A percentile compares a stretch with the other conserved stretches of the same genome.
phyloP scores from a whole-genome alignment of 2,888 invertebrate genomes.

The Drosophila quasianomalipes region DNA sequence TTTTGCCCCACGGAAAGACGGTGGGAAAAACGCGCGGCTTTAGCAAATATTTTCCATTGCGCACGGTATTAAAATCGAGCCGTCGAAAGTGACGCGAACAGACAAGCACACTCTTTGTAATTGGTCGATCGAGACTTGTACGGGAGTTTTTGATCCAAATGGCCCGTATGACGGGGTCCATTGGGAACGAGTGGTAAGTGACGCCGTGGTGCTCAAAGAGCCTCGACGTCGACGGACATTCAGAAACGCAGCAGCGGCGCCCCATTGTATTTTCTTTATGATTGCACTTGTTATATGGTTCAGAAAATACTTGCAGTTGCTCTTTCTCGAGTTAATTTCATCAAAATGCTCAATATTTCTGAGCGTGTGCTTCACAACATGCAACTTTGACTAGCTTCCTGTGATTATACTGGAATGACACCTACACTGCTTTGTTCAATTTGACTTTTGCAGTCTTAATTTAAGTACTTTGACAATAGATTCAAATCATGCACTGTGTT shows the following conservation, averaged over 20 bases:
- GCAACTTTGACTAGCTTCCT: conserved; percentile 24
- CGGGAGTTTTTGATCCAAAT: conserved; percentile 89
- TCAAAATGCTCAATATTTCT: conserved; percentile 28
- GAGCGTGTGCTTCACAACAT: neutral
- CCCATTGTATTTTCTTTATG: conserved; percentile 75
- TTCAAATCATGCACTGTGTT: neutral
- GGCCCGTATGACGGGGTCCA: conserved; percentile 87
- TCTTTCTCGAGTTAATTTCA: conserved; percentile 22
- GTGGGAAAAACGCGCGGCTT: conserved; percentile 90
- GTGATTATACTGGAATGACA: conserved; percentile 19
- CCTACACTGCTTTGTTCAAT: neutral
- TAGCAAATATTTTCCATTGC: conserved; percentile 89
- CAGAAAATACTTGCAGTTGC: conserved; percentile 2
- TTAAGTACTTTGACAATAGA: neutral
- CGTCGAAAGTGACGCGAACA: conserved; percentile 92
- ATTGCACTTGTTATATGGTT: neutral
- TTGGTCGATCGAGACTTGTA: conserved; percentile 86
- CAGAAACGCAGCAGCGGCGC: conserved; percentile 83
- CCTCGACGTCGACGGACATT: conserved; percentile 83
- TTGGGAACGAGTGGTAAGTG: conserved; percentile 91
- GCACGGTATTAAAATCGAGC: conserved; percentile 90
- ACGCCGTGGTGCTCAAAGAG: conserved; percentile 87
- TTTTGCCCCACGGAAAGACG: conserved; percentile 89
- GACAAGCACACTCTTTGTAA: conserved; percentile 88
- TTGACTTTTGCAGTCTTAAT: neutral